Evolutionary conservation across 2,797 vertebrate species (phyloP), one percentile per base, ranked within the genome.

Genomic region (Chelmon rostratus): DNA sequence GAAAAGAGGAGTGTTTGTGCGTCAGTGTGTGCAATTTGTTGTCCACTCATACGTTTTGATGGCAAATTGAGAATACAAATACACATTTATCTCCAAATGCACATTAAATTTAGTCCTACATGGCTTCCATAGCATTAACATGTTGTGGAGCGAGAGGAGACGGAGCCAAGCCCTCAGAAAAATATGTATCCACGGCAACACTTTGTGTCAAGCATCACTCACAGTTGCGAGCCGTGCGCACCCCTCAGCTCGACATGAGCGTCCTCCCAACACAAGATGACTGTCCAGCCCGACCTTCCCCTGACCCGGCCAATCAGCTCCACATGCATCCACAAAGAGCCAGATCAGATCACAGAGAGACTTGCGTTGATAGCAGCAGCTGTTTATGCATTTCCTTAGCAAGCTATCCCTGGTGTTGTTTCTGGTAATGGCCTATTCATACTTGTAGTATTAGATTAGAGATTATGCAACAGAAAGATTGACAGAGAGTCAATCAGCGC

Each of bases 131-230:
- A 10, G 46, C 40, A 74, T 23, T 77, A 78, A 66, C 59, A 62
- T 56, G 52, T 63, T 71, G 50, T 37, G 31, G 46, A 79, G 37
- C 2, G n/a, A 57, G 53, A 83, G 11, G 56, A 70, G 67, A 74
- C 56, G 61, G 50, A 77, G 57, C 11, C 1, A 46, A 38, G 66
- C 53, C 61, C 73, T 75, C 65, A 66, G 73, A 80, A 63, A 61
- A 44, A 38, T 6, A 4, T 64, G 89, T 91, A 73, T 85, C 88
- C 88, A 92, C 86, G 68, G 90, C 82, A 92, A 92, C 86, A 13
- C 73, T 76, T 40, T 15, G 58, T 78, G 62, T 68, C 77, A 87
- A 84, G 88, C 84, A 74, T 73, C 78, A 66, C 76, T 87, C 85
- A 73, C 82, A 79, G 74, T 78, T 56, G 67, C 54, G 68, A 74